Percentiles rank a stretch among this genome's conserved stretches.
These are phyloP conservation scores for Rhodeus uyekii DNA, from an alignment of 2,797 vertebrate genomes.

Conservation along the genomic window DNA sequence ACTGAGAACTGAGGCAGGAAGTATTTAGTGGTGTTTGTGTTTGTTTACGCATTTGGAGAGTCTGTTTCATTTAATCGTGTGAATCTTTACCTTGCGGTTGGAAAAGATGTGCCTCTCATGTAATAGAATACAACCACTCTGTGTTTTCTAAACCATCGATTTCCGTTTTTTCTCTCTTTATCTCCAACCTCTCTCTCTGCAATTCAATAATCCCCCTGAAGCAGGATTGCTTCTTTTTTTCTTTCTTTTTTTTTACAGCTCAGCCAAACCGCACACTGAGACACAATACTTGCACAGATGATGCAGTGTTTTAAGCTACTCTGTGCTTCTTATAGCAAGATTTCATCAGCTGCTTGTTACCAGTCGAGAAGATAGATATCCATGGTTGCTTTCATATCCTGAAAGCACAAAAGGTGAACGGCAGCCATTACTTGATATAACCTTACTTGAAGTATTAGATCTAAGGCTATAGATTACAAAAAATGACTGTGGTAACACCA, in stretches of 20 bases:
- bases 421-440: slow-evolving; percentile 17
- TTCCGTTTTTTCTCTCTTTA: slow-evolving; percentile 33
- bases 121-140: slow-evolving; percentile 48
- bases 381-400: slow-evolving; percentile 15
- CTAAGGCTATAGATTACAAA: too few species aligned
- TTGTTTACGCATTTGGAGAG: slow-evolving; percentile 13
- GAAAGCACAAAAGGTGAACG: slow-evolving; percentile 20
- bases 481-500: too few species aligned
- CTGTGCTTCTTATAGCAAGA: slow-evolving; percentile 26
- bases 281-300: slow-evolving; percentile 27
- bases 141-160: slow-evolving; percentile 50
- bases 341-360: slow-evolving; percentile 37
- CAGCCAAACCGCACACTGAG: slow-evolving; percentile 41
- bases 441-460: too few species aligned
- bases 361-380: slow-evolving; percentile 32
- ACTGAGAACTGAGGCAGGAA: neutral
- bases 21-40: neutral
- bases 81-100: slow-evolving; percentile 25
- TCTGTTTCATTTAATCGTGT: slow-evolving; percentile 23
- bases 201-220: slow-evolving; percentile 51
- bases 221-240: slow-evolving; percentile 38
- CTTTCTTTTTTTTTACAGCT: slow-evolving; percentile 35
- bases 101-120: slow-evolving; percentile 37
- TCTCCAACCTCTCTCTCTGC: slow-evolving; percentile 27
- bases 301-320: slow-evolving; percentile 36